Evolutionary conservation across 1,140 invertebrate species (phyloP), one percentile per base, ranked within the genome.

Genomic region (Ceratitis capitata): DNA sequence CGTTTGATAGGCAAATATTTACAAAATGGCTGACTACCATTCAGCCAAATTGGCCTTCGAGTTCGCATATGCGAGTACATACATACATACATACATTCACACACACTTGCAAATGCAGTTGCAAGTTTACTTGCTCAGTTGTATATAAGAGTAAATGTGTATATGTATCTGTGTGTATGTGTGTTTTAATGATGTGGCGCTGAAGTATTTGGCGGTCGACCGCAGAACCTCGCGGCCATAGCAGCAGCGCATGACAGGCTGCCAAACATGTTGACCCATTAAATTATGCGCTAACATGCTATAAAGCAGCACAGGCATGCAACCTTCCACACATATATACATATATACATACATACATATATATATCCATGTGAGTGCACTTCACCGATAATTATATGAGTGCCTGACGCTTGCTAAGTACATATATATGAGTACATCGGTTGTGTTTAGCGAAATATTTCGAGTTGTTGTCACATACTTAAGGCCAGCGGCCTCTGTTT

Each of bases 241-340:
- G 69, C 39, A 78, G 69, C 39, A 45, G 69, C 69, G 39, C 69
- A 7, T 45, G 39, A 47, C 39, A 78, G 39, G 42, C 69, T 39
- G n/a, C 35, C 69, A 78, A 78, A 45, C 69, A 78, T 78, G 42
- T 78, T 78, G 69, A 78, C 69, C 69, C 39, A 78, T 78, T 78
- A 78, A 78, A 78, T 78, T 47, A 78, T 78, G 23, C 39, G 42
- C n/a, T 39, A 45, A 45, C 69, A 78, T 19, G 39, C 39, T 45
- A 78, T 42, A 45, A 45, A 78, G 26, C 56, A 6, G 56, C 56
- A 26, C 56, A 29, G n/a, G n/a, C n/a, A n/a, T n/a, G n/a, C n/a
- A n/a, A n/a, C n/a, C n/a, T n/a, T n/a, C n/a, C n/a, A 64, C 58
- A 64, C 29, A 29, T 26, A 19, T 49, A 9, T 0, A 69, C 35